phyloP scores from a whole-genome alignment of 2,113 vertebrate genomes.

The Oryzias celebensis region DNA sequence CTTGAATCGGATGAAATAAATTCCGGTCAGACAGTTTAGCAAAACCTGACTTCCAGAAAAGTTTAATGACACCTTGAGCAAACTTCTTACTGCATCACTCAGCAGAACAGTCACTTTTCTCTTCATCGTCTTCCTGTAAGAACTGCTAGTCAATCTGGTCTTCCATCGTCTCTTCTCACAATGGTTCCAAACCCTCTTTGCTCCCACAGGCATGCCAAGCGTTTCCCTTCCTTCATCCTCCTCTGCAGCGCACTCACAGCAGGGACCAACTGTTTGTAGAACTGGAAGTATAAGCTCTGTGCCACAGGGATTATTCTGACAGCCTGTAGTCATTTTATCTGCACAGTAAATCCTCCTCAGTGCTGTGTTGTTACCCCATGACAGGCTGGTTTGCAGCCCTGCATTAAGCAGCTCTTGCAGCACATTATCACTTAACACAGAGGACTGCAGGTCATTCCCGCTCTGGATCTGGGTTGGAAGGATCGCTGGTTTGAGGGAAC shows the following conservation, averaged over 20 bases:
- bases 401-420: not conserved
- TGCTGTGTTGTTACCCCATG: not conserved
- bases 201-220: conserved; percentile 26
- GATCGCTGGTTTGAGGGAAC: not conserved
- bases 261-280: conserved; percentile 7
- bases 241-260: conserved; percentile 16
- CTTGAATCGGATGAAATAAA: too few relatives aligned
- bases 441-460: conserved; percentile 3
- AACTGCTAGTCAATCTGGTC: not conserved
- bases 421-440: conserved; percentile 2
- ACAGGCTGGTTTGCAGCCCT: not conserved
- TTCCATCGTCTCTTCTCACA: conserved; percentile 4
- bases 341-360: conserved; percentile 1
- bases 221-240: conserved; percentile 21
- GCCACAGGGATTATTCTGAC: conserved; percentile 17
- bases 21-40: too few relatives aligned
- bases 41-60: too few relatives aligned
- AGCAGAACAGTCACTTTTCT: not conserved
- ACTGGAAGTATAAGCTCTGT: conserved; percentile 21
- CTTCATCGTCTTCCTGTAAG: not conserved
- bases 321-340: conserved; percentile 25
- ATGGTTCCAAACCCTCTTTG: not conserved
- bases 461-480: not conserved
- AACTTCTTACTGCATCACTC: conserved; percentile 7
- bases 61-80: not conserved